Evolutionary conservation across 2,113 vertebrate species (phyloP).

Genomic region (Atractosteus spatula): DNA sequence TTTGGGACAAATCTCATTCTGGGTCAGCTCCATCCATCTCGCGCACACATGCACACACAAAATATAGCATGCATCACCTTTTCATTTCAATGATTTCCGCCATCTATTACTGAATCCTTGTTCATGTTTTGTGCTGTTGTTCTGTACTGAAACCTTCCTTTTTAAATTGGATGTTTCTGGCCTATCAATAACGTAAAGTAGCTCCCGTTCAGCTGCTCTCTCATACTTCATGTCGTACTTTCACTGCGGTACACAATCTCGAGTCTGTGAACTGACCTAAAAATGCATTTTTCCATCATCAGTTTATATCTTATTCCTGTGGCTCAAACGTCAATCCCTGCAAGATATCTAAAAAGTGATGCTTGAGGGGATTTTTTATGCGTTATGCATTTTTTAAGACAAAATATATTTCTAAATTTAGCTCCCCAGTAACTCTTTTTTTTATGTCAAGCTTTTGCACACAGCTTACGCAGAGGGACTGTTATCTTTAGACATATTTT

Average conservation of each 20-base stretch:
- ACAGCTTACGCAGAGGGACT: too few species aligned
- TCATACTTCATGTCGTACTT: neutral
- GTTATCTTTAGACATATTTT: too few species aligned
- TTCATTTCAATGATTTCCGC: too few species aligned
- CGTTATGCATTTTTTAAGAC: conserved; percentile 17
- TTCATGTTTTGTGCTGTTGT: too few species aligned
- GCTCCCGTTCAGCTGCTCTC: neutral
- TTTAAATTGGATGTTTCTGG: neutral
- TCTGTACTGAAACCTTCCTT: too few species aligned
- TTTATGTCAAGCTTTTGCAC: neutral
- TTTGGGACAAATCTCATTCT: too few species aligned
- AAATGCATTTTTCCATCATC: neutral
- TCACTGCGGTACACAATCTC: neutral
- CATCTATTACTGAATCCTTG: too few species aligned
- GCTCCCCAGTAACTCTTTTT: neutral
- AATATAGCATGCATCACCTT: too few species aligned
- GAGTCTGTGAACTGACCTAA: neutral
- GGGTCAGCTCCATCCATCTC: too few species aligned
- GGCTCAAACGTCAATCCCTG: neutral
- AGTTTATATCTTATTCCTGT: neutral
- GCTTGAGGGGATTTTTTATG: neutral
- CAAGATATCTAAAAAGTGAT: neutral
- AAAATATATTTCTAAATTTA: conserved; percentile 1
- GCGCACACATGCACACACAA: too few species aligned
- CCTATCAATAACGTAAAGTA: too few species aligned